These are phyloP conservation scores for Drosophila athabasca DNA, from an alignment of 1,140 invertebrate genomes.

Conservation along the genomic window DNA sequence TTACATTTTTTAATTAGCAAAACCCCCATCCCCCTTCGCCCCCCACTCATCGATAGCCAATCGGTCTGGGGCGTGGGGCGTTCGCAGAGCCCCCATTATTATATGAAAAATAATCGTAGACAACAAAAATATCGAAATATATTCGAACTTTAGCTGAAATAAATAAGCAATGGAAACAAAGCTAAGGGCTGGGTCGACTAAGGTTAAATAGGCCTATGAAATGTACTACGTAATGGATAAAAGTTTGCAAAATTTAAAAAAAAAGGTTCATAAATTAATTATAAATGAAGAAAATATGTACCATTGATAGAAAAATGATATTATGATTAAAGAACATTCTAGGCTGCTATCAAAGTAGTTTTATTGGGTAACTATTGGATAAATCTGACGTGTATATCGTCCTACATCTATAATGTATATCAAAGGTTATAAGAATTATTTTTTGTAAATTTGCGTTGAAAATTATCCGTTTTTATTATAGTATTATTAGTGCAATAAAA, in stretches of 20 bases:
- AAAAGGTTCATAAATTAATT: no score
- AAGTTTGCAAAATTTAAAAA: no score
- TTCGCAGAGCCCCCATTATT: slow-evolving; percentile 33
- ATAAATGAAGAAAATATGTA: no score
- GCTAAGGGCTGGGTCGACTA: background rate
- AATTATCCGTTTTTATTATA: no score
- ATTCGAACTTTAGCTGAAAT: slow-evolving; percentile 56
- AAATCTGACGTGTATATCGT: no score
- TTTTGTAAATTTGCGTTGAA: background rate
- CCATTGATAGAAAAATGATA: no score
- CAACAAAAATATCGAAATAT: slow-evolving; percentile 44
- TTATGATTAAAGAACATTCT: no score
- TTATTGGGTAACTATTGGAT: no score
- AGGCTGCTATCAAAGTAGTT: no score
- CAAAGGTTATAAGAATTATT: no score
- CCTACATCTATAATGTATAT: no score
- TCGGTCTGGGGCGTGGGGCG: slow-evolving; percentile 22
- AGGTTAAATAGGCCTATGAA: background rate
- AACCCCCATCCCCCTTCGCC: slow-evolving; percentile 2
- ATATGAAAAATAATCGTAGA: slow-evolving; percentile 57
- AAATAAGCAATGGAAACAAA: slow-evolving; percentile 41
- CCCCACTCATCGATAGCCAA: slow-evolving; percentile 4
- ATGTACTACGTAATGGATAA: background rate
- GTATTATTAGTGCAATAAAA: background rate
- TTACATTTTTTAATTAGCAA: slow-evolving; percentile 80